phyloP scores from a whole-genome alignment of 2,888 invertebrate genomes.

The Phengaris arion region DNA sequence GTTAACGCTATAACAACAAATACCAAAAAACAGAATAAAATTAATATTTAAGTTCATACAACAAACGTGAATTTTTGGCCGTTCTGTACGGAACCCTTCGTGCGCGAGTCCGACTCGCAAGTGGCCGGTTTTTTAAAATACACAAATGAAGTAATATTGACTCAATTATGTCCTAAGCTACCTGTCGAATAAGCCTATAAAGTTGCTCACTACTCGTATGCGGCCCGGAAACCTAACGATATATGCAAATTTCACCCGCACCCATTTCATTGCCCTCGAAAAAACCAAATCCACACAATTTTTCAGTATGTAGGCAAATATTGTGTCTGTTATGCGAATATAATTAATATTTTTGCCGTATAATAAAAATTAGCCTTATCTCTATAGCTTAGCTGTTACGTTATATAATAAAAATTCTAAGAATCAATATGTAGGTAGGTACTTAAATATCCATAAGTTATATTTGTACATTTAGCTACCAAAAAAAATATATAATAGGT shows the following conservation, averaged over 20 bases:
- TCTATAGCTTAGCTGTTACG: too few species aligned
- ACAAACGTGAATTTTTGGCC: too few species aligned
- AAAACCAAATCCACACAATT: constrained; percentile 15
- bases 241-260: constrained; percentile 23
- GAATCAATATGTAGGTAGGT: too few species aligned
- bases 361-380: too few species aligned
- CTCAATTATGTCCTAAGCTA: constrained; percentile 24
- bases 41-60: too few species aligned
- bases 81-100: background rate
- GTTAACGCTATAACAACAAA: too few species aligned
- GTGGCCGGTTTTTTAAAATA: background rate
- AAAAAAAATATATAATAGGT: too few species aligned
- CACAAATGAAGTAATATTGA: constrained; percentile 1
- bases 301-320: constrained; percentile 3
- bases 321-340: background rate
- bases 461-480: too few species aligned
- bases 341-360: background rate
- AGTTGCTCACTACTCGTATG: constrained; percentile 19
- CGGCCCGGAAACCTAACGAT: constrained; percentile 20
- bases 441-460: too few species aligned
- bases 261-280: constrained; percentile 21
- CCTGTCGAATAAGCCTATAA: constrained; percentile 19
- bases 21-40: too few species aligned
- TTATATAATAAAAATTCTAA: too few species aligned
- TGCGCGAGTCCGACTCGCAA: too few species aligned